phyloP scores from a whole-genome alignment of 2,888 invertebrate genomes.

The Chrysina gloriosa region DNA sequence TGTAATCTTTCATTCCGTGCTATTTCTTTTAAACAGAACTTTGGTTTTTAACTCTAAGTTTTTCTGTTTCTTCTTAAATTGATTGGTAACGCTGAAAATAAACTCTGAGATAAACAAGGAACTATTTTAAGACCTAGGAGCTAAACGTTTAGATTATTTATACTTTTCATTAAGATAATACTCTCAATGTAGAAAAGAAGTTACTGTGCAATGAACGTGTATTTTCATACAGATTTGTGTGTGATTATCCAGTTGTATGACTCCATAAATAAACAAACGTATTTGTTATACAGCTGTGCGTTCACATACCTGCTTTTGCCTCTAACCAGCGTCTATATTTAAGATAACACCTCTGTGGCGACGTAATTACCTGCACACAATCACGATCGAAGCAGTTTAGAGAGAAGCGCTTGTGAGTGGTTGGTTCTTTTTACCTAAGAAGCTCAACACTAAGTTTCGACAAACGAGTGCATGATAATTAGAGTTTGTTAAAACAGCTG shows the following conservation, averaged over 20 bases:
- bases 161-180: too few relatives aligned
- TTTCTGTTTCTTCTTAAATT: too few relatives aligned
- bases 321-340: not conserved
- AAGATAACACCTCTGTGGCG: not conserved
- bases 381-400: not conserved
- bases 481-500: too few relatives aligned
- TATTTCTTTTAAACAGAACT: too few relatives aligned
- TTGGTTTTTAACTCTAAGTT: too few relatives aligned
- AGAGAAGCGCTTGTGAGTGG: not conserved
- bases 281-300: not conserved
- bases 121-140: too few relatives aligned
- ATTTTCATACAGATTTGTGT: not conserved
- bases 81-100: too few relatives aligned
- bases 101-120: too few relatives aligned
- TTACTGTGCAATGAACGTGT: not conserved
- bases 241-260: not conserved
- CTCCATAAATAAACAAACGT: not conserved
- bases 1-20: too few relatives aligned
- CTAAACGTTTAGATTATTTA: too few relatives aligned
- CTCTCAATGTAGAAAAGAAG: not conserved
- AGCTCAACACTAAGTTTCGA: too few relatives aligned
- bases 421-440: not conserved
- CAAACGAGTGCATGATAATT: too few relatives aligned
- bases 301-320: not conserved
- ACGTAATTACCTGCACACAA: not conserved